Evolutionary conservation across 2,888 invertebrate genomes (phyloP), one percentile per base, ranked within the genome.

Genomic region (Cantharis lateralis): DNA sequence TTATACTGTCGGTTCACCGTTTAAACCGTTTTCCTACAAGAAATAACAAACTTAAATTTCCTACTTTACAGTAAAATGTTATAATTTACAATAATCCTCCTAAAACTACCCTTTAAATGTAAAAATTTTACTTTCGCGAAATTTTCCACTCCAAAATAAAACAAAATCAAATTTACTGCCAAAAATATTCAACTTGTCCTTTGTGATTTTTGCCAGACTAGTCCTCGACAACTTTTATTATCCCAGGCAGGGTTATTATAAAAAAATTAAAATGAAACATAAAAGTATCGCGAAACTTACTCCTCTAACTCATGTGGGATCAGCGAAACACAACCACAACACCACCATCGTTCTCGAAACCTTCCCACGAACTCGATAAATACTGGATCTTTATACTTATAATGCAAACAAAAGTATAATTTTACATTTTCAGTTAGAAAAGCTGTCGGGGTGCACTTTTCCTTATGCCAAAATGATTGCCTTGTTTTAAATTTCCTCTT

Each of bases 1-100:
- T 78, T 75, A 77, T 73, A 77, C 77, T 71, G 71, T 71, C 74
- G 74, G 74, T 68, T 77, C 71, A 77, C 74, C 74, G 74, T 72
- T 63, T 71, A 73, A 76, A 73, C 73, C 70, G 72, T 72, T 76
- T 76, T 73, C 72, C 66, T 72, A 72, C 66, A 78, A 70, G 63
- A 76, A 76, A 73, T 64, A 71, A 70, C 32, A 73, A 78, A 75
- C 73, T 70, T 63, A 70, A 78, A 78, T 78, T 73, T 70, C 28
- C 70, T 72, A 72, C 28, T 79, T 32, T 66, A 79, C 72, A 70
- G 70, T 64, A 70, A 70, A 76, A 72, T 16, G 61, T 28, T 62
- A 26, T 15, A 24, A 48, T 63, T 75, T 71, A 75, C 68, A 61
- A 24, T 68, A 71, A 71, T 70, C 24, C 24, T 15, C 28, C n/a